A percentile compares a stretch with the other conserved stretches of the same genome.
phyloP scores from a whole-genome alignment of 2,113 vertebrate genomes.

The Poecile atricapillus region DNA sequence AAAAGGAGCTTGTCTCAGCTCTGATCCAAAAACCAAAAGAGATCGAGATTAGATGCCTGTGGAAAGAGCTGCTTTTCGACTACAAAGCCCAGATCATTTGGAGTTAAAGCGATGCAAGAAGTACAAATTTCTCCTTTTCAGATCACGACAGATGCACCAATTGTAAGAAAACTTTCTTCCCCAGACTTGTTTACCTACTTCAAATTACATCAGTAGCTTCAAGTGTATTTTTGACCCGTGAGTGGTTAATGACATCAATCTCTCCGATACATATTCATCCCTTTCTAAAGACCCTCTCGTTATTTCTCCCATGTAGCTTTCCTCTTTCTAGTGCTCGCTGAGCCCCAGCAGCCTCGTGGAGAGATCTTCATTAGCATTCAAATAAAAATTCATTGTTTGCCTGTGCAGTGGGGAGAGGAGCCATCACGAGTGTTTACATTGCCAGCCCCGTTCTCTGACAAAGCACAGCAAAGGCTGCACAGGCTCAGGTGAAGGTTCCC shows the following conservation, averaged over 20 bases:
- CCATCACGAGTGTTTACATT: constrained; percentile 46
- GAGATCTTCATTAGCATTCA: constrained; percentile 55
- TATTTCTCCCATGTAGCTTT: background rate
- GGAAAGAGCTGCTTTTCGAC: background rate
- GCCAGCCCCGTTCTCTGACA: background rate
- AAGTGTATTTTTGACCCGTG: constrained; percentile 17
- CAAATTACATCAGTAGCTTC: constrained; percentile 16
- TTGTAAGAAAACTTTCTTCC: background rate
- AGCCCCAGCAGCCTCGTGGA: background rate
- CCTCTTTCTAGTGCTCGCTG: background rate
- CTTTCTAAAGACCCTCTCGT: background rate
- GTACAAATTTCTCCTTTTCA: constrained; percentile 1
- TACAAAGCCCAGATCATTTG: background rate
- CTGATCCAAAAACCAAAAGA: constrained; percentile 11
- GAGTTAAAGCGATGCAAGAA: background rate
- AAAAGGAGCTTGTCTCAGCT: constrained; percentile 52
- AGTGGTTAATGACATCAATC: constrained; percentile 39
- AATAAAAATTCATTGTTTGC: constrained; percentile 41
- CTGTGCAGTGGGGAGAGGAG: background rate
- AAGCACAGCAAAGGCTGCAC: background rate
- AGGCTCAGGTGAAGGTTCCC: background rate
- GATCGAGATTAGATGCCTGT: constrained; percentile 14
- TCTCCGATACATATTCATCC: background rate
- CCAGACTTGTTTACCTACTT: constrained; percentile 20
- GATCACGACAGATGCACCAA: background rate